Conservation (phyloP, 2,113 vertebrate species). For the Brachypodius melanocephalos region DNA sequence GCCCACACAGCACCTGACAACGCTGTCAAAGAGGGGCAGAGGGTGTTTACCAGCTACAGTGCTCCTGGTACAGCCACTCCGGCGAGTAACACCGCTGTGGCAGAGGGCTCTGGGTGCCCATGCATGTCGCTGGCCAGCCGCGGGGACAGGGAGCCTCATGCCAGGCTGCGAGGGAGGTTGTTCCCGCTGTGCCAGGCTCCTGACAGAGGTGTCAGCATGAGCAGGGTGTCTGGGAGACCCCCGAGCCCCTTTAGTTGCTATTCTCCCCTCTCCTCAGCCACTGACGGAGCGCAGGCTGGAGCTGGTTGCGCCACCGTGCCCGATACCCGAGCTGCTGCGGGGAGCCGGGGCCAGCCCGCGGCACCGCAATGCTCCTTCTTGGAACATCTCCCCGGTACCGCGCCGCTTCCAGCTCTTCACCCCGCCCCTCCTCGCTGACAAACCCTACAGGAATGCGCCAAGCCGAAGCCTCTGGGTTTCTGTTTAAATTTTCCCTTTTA, state of each 20-base stretch:
- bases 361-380: background rate
- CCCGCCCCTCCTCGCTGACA: background rate
- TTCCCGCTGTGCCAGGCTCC: background rate
- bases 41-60: accelerated
- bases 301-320: background rate
- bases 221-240: accelerated
- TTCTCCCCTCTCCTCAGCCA: background rate
- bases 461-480: background rate
- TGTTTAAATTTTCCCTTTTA: background rate
- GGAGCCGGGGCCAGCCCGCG: background rate
- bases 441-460: background rate
- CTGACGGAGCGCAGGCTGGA: accelerated
- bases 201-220: accelerated
- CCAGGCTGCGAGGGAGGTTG: background rate
- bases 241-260: background rate
- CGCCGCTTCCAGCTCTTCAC: background rate
- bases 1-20: accelerated
- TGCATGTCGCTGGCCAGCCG: accelerated
- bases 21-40: too few relatives aligned
- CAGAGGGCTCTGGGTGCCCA: background rate
- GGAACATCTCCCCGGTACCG: background rate
- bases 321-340: accelerated
- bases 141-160: accelerated
- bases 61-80: background rate
- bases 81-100: accelerated